Conservation (phyloP, 2,888 invertebrate genomes). For the Sinelater perroti region DNA sequence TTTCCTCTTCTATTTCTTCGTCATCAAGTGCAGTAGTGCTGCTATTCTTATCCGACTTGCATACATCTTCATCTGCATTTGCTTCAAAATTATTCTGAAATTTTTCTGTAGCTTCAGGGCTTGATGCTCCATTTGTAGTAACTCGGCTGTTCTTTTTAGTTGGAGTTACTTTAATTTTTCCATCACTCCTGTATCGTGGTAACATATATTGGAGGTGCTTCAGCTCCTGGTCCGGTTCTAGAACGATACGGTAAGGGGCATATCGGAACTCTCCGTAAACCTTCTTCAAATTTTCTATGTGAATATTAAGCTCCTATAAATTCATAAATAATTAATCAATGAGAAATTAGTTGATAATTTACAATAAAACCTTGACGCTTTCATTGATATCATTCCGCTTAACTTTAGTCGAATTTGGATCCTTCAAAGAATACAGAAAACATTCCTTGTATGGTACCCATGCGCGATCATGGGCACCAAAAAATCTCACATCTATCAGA, state of each 20-base stretch:
- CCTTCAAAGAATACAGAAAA: conserved; percentile 81
- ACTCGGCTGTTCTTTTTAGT: background rate
- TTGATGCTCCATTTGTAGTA: conserved; percentile 12
- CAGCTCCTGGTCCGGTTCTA: conserved; percentile 69
- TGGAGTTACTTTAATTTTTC: background rate
- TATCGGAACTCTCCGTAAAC: conserved; percentile 78
- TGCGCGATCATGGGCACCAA: conserved; percentile 93
- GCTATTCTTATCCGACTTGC: background rate
- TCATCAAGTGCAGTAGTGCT: conserved; percentile 54
- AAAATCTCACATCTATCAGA: conserved; percentile 89
- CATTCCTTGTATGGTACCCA: conserved; percentile 89
- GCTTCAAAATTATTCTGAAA: background rate
- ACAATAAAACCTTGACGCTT: conserved; percentile 64
- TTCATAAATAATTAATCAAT: background rate
- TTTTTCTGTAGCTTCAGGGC: no score
- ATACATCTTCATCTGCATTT: background rate
- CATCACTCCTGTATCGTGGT: conserved; percentile 55
- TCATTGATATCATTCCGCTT: conserved; percentile 68
- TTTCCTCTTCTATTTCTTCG: conserved; percentile 37
- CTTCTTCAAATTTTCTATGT: conserved; percentile 76
- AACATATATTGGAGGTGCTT: conserved; percentile 74
- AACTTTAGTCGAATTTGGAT: conserved; percentile 72
- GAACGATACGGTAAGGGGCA: conserved; percentile 74
- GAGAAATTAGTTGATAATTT: conserved; percentile 13
- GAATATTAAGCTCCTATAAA: conserved; percentile 75